phyloP scores from a whole-genome alignment of 2,797 vertebrate genomes.

The Phrynocephalus guinanensis region DNA sequence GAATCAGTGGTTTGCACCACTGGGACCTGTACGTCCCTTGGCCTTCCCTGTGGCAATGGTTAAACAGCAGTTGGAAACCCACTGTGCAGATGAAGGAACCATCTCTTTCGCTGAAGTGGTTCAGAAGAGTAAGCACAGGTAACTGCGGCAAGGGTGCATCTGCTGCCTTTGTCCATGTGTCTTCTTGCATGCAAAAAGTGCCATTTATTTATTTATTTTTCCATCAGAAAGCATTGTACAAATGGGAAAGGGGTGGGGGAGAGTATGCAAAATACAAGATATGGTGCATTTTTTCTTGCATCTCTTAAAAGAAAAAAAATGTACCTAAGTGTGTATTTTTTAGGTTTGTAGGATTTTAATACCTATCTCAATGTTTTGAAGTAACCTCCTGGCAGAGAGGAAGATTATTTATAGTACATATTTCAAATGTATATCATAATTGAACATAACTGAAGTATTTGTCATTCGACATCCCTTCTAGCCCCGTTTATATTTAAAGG shows the following conservation, averaged over 20 bases:
- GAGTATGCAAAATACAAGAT: conserved; percentile 77
- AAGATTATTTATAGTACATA: conserved; percentile 70
- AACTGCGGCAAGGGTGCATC: conserved; percentile 14
- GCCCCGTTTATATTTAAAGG: conserved; percentile 65
- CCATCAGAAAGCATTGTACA: conserved; percentile 64
- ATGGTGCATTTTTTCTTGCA: conserved; percentile 71
- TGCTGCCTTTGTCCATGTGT: conserved; percentile 60
- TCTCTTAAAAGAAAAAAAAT: conserved; percentile 63
- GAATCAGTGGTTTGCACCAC: background rate
- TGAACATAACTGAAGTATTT: conserved; percentile 66
- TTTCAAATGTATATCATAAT: conserved; percentile 70
- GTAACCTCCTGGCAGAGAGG: conserved; percentile 16
- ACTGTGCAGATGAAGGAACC: background rate
- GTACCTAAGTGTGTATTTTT: conserved; percentile 44
- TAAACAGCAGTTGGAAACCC: background rate
- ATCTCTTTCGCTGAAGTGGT: background rate
- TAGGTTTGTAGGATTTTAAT: conserved; percentile 79
- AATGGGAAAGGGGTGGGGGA: conserved; percentile 57
- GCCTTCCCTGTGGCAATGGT: background rate
- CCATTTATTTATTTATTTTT: conserved; percentile 79
- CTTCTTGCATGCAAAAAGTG: conserved; percentile 73
- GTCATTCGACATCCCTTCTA: conserved; percentile 68
- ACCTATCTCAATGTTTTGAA: conserved; percentile 66
- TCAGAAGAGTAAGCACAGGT: background rate
- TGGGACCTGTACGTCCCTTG: background rate